Evolutionary conservation across 2,113 vertebrate genomes (phyloP), one percentile per base, ranked within the genome.

Genomic region (Misgurnus anguillicaudatus): DNA sequence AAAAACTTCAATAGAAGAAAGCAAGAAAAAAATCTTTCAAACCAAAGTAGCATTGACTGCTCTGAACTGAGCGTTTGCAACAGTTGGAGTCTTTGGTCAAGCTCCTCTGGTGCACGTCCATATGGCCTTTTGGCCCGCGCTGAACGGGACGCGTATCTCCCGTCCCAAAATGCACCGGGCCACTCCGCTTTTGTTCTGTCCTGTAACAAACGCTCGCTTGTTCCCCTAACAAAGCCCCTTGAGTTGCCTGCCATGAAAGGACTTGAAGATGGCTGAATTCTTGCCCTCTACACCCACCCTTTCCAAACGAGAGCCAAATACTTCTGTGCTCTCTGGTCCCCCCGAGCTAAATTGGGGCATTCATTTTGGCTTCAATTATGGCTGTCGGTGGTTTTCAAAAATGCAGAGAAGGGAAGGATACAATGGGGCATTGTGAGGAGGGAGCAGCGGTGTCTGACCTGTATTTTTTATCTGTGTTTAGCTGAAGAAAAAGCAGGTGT

Each of bases 401-500:
- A 72, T 47, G 53, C 48, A 42, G 21, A 13, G 61, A 51, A 64
- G 68, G 62, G 55, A 41, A 64, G 53, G 53, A 78, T 53, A 84
- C 78, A 86, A 82, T 51, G 24, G n/a, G 41, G 53, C 64, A 82
- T 86, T 86, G 75, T 84, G 57, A 75, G 78, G 73, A 31, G 39
- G 39, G 31, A 19, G 17, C 48, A 67, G 10, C n/a, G 39, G 17
- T 13, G 0, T 39, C 67, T 80, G 16, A 82, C 68, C 65, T 83
- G 79, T 83, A 70, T 36, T 66, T 19, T 84, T 17, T 78, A 42
- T 80, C 19, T 74, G 88, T 41, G 57, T 31, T 31, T 61, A 99
- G 98, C 91, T 99, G 78, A 98, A 99, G 81, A 99, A 98, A 90
- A 99, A 99, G 91, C 98, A 99, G 88, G 95, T 99, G n/a, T 99